Base-by-base conservation (phyloP, 2,113 vertebrate genomes). In the Oncorhynchus mykiss region DNA sequence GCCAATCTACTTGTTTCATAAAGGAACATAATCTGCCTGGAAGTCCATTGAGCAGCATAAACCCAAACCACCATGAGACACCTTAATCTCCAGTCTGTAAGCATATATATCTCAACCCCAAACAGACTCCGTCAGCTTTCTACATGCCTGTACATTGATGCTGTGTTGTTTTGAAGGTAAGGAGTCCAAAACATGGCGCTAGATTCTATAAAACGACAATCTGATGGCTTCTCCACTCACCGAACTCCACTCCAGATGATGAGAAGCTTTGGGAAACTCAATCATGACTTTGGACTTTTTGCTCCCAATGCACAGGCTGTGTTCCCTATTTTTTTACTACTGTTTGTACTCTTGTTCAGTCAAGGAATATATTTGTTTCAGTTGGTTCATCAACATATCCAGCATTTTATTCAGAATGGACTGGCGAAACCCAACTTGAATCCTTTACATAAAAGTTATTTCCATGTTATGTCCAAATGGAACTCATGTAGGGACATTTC, bases 1-100 rank as follows among this genome's bases (percentile, higher is more conserved):
- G 85, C 94, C 95, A 67, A 90, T 96, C 69, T 96, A 94, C 86
- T 86, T 96, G 81, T 95, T 94, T 89, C 92, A 94, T 91, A 96
- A 96, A 91, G 94, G 92, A 89, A 80, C 79, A 8, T 64, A 71
- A 78, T 62, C 75, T 83, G 84, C 87, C 88, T 87, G 84, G 83
- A 85, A 78, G 77, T 81, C 72, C 78, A 25, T 51, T 79, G 89
- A 22, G 20, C 22, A 25, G 22, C 88, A 89, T 84, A 76, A 82
- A 75, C 76, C 71, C 66, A 29, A 75, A 73, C 69, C 75, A 22
- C 78, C 80, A 74, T 48, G 76, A 57, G 31, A 72, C 76, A 54
- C 67, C 67, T 68, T 68, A 27, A 39, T 39, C 31, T 34, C 29
- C 67, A 27, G 18, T 20, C 88, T 78, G 71, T 73, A 66, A 80